Evolutionary conservation across 2,888 invertebrate genomes (phyloP).

Genomic region (Oscheius sp.): DNA sequence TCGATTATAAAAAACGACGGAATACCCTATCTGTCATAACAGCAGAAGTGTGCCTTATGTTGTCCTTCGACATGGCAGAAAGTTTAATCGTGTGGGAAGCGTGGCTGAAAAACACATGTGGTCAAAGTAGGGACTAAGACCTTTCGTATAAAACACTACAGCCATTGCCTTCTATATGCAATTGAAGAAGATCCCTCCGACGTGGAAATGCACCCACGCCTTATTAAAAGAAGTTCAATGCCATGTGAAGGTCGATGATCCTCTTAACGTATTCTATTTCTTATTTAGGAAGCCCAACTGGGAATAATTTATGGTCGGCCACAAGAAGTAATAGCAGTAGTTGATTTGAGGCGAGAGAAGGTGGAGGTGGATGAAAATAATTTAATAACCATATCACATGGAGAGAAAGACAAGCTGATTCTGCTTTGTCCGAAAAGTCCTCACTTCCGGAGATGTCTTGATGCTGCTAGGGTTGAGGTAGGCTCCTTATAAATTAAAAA

Average conservation of each 20-base stretch:
- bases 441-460: conserved; percentile 10
- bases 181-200: conserved; percentile 37
- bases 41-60: conserved; percentile 36
- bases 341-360: conserved; percentile 29
- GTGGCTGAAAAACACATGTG: conserved; percentile 49
- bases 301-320: conserved; percentile 45
- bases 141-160: conserved; percentile 12
- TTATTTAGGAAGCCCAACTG: conserved; percentile 40
- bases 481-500: too few species aligned
- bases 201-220: conserved; percentile 25
- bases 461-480: conserved; percentile 23
- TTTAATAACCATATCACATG: conserved; percentile 31
- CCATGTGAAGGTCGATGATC: conserved; percentile 29
- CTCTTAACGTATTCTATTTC: neutral
- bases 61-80: conserved; percentile 46
- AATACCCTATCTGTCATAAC: conserved; percentile 45
- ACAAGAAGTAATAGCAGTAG: conserved; percentile 38
- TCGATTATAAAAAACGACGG: conserved; percentile 16
- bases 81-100: conserved; percentile 50
- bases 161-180: conserved; percentile 49
- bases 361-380: conserved; percentile 34
- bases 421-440: conserved; percentile 15
- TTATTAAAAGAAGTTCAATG: conserved; percentile 49
- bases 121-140: conserved; percentile 39
- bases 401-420: conserved; percentile 5